Evolutionary conservation across 2,797 vertebrate species (phyloP), one percentile per base, ranked within the genome.

Genomic region (Erethizon dorsatum): DNA sequence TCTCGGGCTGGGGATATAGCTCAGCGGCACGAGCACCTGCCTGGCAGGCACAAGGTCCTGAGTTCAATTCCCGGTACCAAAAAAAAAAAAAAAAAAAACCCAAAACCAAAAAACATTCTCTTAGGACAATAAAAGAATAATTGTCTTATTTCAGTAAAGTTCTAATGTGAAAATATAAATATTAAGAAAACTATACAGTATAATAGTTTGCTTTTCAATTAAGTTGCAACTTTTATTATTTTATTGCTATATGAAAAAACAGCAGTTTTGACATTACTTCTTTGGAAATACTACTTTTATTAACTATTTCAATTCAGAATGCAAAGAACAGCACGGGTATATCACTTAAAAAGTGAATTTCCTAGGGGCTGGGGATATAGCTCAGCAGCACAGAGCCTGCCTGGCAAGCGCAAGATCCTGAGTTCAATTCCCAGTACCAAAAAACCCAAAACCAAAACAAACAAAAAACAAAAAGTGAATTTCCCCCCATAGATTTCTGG

Each of bases 221-320:
- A 89, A 93, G 47, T 26, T 59, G 88, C 28, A 85, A 37, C 17
- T 95, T 78, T 86, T 87, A 63, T 78, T 90, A 91, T 92, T 54
- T 80, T 90, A 91, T 92, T 54, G 87, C 11, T 67, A 50, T 45
- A 28, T 50, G 41, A 88, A 59, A 90, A 88, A 37, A 82, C 5
- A 88, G 22, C 6, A 79, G 33, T 83, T 84, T 24, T 93, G 33
- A 86, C 75, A 94, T 91, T 91, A 94, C 10, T 78, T 90, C 45
- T 88, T 82, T 82, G 80, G 71, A 85, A 93, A 95, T 80, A 80
- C 11, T 59, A 59, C 13, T 59, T 90, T 91, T 91, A 37, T 93
- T 86, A 91, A 93, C 63, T 88, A 84, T 90, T 93, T 93, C 45
- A 93, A 67, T 91, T 83, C 18, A 97, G 89, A 22, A 84, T 57